A percentile compares a stretch with the other conserved stretches of the same genome.
phyloP scores from a whole-genome alignment of 2,888 invertebrate species.

The Noctua comes region DNA sequence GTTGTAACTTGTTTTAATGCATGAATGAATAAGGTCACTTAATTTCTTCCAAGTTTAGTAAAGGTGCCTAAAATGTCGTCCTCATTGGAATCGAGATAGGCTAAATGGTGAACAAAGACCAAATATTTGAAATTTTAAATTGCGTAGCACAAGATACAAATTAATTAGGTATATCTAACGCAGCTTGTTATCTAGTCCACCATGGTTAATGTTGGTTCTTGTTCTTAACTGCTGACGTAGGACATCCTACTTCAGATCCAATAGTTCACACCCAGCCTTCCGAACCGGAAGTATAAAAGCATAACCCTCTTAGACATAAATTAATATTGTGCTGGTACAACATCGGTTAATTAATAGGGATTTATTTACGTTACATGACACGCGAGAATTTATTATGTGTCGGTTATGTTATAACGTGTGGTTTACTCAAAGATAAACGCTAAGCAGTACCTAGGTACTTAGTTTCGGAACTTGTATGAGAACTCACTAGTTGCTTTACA shows the following conservation, averaged over 20 bases:
- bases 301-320: constrained; percentile 10
- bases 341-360: constrained; percentile 23
- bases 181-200: background rate
- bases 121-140: background rate
- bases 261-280: background rate
- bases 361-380: constrained; percentile 29
- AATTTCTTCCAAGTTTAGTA: background rate
- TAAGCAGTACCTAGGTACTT: background rate
- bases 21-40: background rate
- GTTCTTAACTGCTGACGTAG: background rate
- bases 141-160: background rate
- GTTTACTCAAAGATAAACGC: background rate
- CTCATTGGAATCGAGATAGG: background rate
- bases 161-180: background rate
- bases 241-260: background rate
- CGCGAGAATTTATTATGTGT: constrained; percentile 14
- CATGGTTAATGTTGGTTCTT: background rate
- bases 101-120: background rate
- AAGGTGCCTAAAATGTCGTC: no score
- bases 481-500: background rate
- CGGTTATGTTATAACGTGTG: background rate
- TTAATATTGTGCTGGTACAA: constrained; percentile 15
- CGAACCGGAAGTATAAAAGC: background rate
- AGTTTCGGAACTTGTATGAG: background rate
- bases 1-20: constrained; percentile 1